phyloP scores from a whole-genome alignment of 2,797 vertebrate species.

The Apogon talboti region DNA sequence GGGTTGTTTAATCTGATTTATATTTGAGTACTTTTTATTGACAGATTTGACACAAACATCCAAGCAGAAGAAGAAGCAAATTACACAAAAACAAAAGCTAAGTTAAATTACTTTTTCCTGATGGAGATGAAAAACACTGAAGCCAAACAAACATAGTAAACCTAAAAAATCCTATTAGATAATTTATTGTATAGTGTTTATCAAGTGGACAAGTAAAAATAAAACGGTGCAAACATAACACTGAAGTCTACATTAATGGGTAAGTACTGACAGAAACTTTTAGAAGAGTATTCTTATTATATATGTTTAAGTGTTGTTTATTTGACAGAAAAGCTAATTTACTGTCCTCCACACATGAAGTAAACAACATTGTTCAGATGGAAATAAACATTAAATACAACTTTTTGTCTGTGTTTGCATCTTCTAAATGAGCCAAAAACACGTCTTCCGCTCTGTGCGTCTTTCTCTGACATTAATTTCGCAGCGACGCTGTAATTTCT shows the following conservation, averaged over 20 bases:
- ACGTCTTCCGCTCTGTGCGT: not conserved
- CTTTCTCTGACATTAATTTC: not conserved
- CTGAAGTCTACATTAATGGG: too few relatives aligned
- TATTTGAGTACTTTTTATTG: not conserved
- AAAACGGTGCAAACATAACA: too few relatives aligned
- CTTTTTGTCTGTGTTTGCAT: slow-evolving; percentile 11
- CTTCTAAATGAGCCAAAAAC: slow-evolving; percentile 1
- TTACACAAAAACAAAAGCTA: slow-evolving; percentile 1
- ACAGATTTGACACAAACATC: not conserved
- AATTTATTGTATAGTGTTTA: too few relatives aligned
- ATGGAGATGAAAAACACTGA: slow-evolving; percentile 1
- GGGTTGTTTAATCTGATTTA: not conserved
- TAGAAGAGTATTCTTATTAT: too few relatives aligned
- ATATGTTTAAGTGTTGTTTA: too few relatives aligned
- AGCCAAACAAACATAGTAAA: slow-evolving; percentile 28
- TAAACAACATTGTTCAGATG: too few relatives aligned
- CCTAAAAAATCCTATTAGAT: too few relatives aligned
- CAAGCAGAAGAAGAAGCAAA: slow-evolving; percentile 10
- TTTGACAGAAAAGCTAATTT: too few relatives aligned
- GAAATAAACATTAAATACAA: too few relatives aligned
- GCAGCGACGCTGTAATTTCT: not conserved
- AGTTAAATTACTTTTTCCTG: slow-evolving; percentile 2
- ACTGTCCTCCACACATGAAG: too few relatives aligned
- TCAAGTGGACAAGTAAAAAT: too few relatives aligned
- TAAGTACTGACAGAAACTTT: too few relatives aligned